These are phyloP conservation scores for Rhodinocichla rosea DNA, from an alignment of 2,113 vertebrate species.

Conservation along the genomic window DNA sequence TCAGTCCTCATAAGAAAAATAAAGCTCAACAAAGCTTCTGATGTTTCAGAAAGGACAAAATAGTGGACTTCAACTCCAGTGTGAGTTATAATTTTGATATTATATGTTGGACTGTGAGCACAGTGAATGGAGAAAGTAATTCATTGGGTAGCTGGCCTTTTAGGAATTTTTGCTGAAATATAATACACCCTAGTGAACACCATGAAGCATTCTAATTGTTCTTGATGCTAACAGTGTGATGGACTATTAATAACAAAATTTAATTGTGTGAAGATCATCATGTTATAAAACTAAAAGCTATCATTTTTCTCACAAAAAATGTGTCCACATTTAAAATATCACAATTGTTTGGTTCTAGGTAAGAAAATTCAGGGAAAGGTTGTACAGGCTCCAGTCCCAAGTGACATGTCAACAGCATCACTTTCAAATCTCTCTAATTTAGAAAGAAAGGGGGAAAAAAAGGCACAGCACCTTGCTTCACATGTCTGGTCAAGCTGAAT, in stretches of 20 bases:
- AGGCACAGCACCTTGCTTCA: neutral
- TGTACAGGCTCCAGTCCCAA: neutral
- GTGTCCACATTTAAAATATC: neutral
- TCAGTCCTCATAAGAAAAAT: neutral
- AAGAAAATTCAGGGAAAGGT: neutral
- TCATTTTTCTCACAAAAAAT: neutral
- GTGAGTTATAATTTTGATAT: neutral
- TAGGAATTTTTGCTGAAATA: neutral
- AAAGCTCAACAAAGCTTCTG: neutral
- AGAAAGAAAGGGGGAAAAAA: neutral
- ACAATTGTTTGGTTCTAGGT: neutral
- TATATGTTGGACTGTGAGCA: neutral
- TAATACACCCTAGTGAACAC: neutral
- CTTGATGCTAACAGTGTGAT: neutral
- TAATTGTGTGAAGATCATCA: neutral
- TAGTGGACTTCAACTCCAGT: neutral
- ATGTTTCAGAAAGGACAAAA: neutral
- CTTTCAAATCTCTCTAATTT: neutral
- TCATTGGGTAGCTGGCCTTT: neutral
- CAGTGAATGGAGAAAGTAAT: neutral
- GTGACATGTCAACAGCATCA: neutral
- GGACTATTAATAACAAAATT: neutral
- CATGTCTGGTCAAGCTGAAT: neutral
- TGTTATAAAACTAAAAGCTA: neutral
- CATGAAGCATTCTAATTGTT: neutral